These are phyloP conservation scores for Acanthosoma haemorrhoidale DNA, from an alignment of 2,888 invertebrate species.

Conservation along the genomic window DNA sequence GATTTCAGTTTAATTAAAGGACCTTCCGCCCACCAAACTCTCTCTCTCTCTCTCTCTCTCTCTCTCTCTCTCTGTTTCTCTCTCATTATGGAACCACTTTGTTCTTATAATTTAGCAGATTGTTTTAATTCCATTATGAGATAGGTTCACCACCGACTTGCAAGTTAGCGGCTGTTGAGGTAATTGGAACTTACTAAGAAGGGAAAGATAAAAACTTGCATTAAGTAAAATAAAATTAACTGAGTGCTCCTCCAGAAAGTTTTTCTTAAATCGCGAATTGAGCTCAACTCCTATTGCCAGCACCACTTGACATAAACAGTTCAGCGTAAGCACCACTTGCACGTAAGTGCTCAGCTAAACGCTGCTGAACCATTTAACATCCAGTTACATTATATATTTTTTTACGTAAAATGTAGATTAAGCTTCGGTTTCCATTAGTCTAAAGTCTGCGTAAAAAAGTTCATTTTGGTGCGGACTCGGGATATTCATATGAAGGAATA, in stretches of 20 bases:
- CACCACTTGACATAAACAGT: not conserved
- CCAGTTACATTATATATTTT: too few species aligned
- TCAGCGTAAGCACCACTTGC: too few species aligned
- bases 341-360: too few species aligned
- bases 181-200: constrained; percentile 1
- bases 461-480: too few species aligned
- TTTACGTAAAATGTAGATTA: too few species aligned
- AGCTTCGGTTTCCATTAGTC: too few species aligned
- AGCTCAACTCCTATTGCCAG: not conserved
- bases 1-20: not conserved
- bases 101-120: constrained; percentile 26
- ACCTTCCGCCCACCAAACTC: not conserved
- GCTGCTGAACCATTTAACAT: too few species aligned
- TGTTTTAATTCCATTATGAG: constrained; percentile 26
- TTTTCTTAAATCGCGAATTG: not conserved
- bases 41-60: too few species aligned
- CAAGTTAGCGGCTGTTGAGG: not conserved
- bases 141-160: constrained; percentile 11
- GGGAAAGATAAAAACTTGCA: not conserved
- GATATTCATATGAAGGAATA: too few species aligned
- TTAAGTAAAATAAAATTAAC: constrained; percentile 21
- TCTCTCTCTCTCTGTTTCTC: too few species aligned
- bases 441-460: too few species aligned
- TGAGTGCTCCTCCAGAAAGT: constrained; percentile 5
- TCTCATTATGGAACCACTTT: constrained; percentile 23